Evolutionary conservation across 2,797 vertebrate genomes (phyloP).

Genomic region (Momotus momota): DNA sequence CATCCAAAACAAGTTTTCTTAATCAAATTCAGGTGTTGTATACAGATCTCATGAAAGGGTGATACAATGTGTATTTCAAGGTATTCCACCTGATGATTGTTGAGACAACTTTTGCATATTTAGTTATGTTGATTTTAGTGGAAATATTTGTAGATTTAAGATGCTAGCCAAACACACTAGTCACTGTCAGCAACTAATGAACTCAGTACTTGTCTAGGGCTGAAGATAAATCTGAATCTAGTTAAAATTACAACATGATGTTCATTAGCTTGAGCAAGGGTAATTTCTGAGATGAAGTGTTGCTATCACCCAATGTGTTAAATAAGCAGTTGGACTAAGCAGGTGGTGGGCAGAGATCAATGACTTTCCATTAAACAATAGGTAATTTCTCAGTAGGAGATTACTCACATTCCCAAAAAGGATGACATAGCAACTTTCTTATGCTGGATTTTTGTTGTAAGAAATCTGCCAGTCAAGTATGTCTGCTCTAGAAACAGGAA

Average conservation of each 20-base stretch:
- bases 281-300: slow-evolving; percentile 66
- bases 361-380: slow-evolving; percentile 63
- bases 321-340: slow-evolving; percentile 69
- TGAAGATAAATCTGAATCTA: slow-evolving; percentile 64
- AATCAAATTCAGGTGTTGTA: neutral
- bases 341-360: slow-evolving; percentile 68
- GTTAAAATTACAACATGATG: slow-evolving; percentile 65
- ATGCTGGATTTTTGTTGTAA: neutral
- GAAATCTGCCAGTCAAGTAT: neutral
- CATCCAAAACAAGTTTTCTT: neutral
- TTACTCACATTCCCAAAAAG: slow-evolving; percentile 33
- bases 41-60: neutral
- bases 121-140: neutral
- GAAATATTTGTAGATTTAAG: neutral
- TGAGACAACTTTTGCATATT: neutral
- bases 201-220: neutral
- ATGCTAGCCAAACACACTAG: slow-evolving; percentile 13
- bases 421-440: neutral
- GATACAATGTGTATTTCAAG: neutral
- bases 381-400: slow-evolving; percentile 61
- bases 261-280: slow-evolving; percentile 71
- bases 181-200: slow-evolving; percentile 43
- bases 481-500: neutral
- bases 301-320: slow-evolving; percentile 59
- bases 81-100: neutral